phyloP scores from a whole-genome alignment of 2,113 vertebrate species.

The Haplochromis vanheusdeni region DNA sequence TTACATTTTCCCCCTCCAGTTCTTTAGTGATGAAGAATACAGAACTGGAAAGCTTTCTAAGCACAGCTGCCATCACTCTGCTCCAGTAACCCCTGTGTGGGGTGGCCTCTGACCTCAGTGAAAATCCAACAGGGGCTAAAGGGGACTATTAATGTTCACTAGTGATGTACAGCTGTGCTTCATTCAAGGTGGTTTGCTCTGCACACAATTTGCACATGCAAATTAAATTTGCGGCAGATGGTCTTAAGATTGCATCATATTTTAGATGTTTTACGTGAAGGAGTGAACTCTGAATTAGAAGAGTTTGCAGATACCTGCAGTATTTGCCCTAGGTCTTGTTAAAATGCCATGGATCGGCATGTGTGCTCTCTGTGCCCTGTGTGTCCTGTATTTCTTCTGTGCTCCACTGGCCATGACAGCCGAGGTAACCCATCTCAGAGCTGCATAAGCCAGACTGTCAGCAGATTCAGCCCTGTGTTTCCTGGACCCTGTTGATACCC shows the following conservation, averaged over 20 bases:
- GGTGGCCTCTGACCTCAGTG: constrained; percentile 45
- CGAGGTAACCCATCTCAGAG: constrained; percentile 33
- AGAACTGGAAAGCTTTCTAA: constrained; percentile 23
- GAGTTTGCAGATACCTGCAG: not conserved
- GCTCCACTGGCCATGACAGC: constrained; percentile 44
- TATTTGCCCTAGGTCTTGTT: not conserved
- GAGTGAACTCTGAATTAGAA: not conserved
- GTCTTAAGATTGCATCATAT: not conserved
- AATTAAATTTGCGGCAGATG: not conserved
- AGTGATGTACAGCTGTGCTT: constrained; percentile 31
- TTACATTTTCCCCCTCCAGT: not conserved
- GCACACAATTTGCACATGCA: not conserved
- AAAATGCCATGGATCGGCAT: not conserved
- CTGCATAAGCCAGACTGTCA: constrained; percentile 43
- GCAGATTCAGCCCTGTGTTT: constrained; percentile 30
- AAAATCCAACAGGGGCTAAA: constrained; percentile 26
- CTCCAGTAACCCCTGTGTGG: constrained; percentile 31
- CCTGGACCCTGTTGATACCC: constrained; percentile 44
- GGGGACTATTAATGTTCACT: constrained; percentile 23
- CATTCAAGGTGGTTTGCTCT: not conserved
- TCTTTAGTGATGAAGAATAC: constrained; percentile 28
- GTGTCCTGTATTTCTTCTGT: not conserved
- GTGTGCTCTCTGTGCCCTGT: not conserved
- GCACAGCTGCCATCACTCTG: constrained; percentile 26
- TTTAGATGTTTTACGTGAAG: not conserved